phyloP scores from a whole-genome alignment of 2,113 vertebrate species.

The Mesoclemmys tuberculata region DNA sequence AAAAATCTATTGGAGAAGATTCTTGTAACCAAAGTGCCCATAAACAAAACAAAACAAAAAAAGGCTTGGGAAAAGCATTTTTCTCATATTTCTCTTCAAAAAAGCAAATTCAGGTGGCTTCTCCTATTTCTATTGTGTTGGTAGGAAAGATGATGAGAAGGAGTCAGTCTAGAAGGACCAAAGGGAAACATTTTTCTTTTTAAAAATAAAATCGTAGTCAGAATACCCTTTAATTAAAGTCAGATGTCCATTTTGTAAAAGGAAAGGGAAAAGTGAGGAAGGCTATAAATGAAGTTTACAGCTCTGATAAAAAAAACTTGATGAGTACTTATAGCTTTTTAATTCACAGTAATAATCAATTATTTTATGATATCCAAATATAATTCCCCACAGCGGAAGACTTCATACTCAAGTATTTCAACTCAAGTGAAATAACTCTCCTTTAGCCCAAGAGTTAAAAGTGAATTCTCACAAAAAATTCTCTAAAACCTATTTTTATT shows the following conservation, averaged over 20 bases:
- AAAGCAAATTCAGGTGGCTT: not conserved
- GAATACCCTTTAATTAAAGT: not conserved
- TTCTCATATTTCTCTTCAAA: constrained; percentile 1
- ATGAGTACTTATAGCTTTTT: not conserved
- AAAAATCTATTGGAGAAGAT: not conserved
- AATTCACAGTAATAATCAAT: not conserved
- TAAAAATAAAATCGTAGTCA: not conserved
- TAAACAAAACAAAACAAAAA: not conserved
- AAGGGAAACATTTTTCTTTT: not conserved
- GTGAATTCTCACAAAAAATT: not conserved
- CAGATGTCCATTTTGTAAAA: constrained; percentile 16
- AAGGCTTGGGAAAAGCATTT: not conserved
- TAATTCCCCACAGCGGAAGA: not conserved
- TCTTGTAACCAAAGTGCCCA: not conserved
- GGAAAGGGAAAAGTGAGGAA: not conserved
- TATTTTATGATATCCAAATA: not conserved
- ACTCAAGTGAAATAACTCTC: not conserved
- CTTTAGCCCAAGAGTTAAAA: not conserved
- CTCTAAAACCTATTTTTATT: not conserved
- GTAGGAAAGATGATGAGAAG: constrained; percentile 6
- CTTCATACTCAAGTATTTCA: not conserved
- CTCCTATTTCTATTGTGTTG: not conserved
- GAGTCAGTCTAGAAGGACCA: not conserved
- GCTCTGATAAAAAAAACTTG: not conserved
- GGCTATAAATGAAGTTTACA: not conserved